Base-by-base conservation (phyloP, 2,888 invertebrate species). In the Rhynchonema sp. region DNA sequence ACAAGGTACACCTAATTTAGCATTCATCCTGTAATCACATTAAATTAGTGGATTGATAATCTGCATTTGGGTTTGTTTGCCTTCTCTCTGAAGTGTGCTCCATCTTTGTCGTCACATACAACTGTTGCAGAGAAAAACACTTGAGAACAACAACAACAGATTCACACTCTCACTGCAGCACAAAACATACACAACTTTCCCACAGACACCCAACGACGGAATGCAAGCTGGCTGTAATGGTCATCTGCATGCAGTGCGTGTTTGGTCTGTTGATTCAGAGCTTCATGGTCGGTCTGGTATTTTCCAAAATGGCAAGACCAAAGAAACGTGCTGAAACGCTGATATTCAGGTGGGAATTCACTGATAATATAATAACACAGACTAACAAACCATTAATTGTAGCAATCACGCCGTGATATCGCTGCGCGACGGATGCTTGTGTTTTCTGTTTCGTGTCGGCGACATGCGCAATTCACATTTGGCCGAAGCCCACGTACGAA, bases 301-400 rank as follows among this genome's bases (percentile, higher is more conserved):
- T 96, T 73, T 90, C 92, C 66, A 94, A 94, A 77, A 79, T 94
- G 65, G 91, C 92, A 65, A 80, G 94, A 65, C 92, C 94, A 62
- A 91, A 92, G 79, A 92, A 92, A 76, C 82, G 94, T 65, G 88
- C 92, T 30, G 90, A 91, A 77, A 94, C 94, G 61, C 80, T 94
- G 68, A 81, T 94, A 69, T 94, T 92, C 78, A 90, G 90, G 66
- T 66, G 49, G 17, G 30, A 38, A 38, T 17, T 38, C 9, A 38
- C 38, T 38, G 38, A 38, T 38, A 38, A 6, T 38, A 17, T 38
- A 38, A 17, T 17, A 13, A 17, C 38, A 13, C 38, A 17, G 17
- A 38, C 9, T 17, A 38, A 38, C 38, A 6, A 38, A 38, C 17
- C 38, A 38, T 38, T 49, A 17, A 13, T 63, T 64, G 20, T 59